phyloP scores from a whole-genome alignment of 2,113 vertebrate genomes.

The Oreocharis arfaki region DNA sequence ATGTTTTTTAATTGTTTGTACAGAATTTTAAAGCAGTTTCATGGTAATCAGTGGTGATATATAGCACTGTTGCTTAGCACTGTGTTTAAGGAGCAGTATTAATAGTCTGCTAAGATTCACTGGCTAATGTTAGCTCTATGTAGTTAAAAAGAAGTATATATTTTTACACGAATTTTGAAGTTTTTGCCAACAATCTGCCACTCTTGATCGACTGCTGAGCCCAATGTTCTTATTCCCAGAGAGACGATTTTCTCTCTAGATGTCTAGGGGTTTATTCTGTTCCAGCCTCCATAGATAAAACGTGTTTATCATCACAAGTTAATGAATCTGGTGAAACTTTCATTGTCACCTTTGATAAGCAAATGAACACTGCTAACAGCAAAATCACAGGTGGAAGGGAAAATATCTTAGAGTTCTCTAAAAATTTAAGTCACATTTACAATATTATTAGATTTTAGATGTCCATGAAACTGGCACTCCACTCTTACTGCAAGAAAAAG shows the following conservation, averaged over 20 bases:
- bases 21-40: not conserved
- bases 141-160: not conserved
- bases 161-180: not conserved
- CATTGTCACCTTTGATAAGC: not conserved
- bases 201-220: not conserved
- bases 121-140: not conserved
- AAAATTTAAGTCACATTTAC: not conserved
- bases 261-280: not conserved
- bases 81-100: not conserved
- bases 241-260: not conserved
- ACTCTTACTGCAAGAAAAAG: not conserved
- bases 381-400: not conserved
- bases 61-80: not conserved
- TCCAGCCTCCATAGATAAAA: not conserved
- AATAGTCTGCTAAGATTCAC: not conserved
- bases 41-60: not conserved
- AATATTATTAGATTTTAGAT: not conserved
- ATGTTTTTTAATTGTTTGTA: not conserved
- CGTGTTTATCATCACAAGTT: not conserved
- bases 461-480: not conserved
- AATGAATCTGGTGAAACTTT: not conserved
- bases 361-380: not conserved
- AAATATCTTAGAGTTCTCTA: not conserved
- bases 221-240: not conserved
- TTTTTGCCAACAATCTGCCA: not conserved